A percentile compares a stretch with the other conserved stretches of the same genome.
phyloP scores from a whole-genome alignment of 2,113 vertebrate species.

The Formicarius rufipectus region DNA sequence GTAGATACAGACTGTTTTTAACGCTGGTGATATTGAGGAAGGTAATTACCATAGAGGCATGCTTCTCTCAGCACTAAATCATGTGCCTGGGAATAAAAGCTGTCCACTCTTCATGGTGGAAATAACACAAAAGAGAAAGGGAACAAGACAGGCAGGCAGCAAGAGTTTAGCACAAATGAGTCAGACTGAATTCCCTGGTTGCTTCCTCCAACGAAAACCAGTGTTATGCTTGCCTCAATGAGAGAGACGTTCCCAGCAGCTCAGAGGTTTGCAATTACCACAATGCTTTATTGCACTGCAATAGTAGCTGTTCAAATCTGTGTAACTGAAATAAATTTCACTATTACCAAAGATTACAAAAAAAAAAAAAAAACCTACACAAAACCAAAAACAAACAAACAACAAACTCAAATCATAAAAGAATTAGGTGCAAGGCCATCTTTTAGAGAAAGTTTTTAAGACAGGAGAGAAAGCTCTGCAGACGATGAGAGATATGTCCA shows the following conservation, averaged over 20 bases:
- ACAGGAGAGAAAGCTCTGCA: background rate
- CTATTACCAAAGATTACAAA: background rate
- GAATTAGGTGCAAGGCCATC: background rate
- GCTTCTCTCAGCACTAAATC: background rate
- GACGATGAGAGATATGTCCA: background rate
- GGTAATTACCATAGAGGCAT: background rate
- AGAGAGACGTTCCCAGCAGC: constrained; percentile 8
- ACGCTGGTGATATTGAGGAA: background rate
- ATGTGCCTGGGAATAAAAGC: background rate
- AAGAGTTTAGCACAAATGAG: background rate
- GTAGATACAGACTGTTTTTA: background rate
- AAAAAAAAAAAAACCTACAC: no score
- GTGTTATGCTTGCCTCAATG: background rate
- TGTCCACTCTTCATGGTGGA: background rate
- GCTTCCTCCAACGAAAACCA: background rate
- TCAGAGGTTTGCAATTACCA: constrained; percentile 9
- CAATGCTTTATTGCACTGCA: background rate
- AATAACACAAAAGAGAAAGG: background rate
- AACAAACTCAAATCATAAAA: background rate
- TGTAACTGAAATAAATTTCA: background rate
- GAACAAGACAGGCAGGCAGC: background rate
- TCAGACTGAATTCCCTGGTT: background rate
- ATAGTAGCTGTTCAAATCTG: background rate
- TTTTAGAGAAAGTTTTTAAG: background rate
- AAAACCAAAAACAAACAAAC: no score